Conservation (phyloP, 2,888 invertebrate genomes). For the Chalcis sispes region DNA sequence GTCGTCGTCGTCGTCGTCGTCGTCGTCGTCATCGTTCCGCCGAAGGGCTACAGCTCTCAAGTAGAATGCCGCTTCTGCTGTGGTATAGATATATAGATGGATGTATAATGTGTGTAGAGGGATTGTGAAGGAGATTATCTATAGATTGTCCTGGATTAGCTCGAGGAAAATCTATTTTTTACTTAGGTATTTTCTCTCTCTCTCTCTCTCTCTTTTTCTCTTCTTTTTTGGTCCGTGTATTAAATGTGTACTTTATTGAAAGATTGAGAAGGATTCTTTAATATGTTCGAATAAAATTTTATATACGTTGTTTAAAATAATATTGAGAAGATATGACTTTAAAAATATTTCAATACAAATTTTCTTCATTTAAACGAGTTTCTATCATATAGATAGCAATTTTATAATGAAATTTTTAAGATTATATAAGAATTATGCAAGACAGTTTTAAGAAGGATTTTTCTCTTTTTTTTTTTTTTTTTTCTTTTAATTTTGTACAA, state of each 20-base stretch:
- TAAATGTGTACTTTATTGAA: background rate
- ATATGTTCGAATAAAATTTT: background rate
- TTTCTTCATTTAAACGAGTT: too few species aligned
- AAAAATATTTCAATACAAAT: background rate
- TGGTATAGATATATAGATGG: background rate
- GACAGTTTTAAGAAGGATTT: too few species aligned
- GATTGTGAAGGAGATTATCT: conserved; percentile 37
- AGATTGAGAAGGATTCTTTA: background rate
- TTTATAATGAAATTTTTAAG: background rate
- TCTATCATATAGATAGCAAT: too few species aligned
- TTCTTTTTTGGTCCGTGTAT: background rate
- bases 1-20: conserved; percentile 18
- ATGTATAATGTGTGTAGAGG: conserved; percentile 19
- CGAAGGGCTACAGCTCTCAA: conserved; percentile 14
- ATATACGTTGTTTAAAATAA: background rate
- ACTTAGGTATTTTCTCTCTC: background rate
- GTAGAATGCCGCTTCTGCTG: conserved; percentile 20
- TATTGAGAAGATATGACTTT: background rate
- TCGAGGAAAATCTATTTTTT: conserved; percentile 19
- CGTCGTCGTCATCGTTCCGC: too few species aligned
- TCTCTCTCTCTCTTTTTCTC: background rate
- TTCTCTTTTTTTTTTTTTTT: too few species aligned
- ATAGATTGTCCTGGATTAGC: conserved; percentile 42
- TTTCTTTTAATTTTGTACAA: too few species aligned
- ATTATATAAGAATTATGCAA: too few species aligned